Percentiles rank a stretch among this genome's conserved stretches.
Conservation (phyloP, 2,888 invertebrate genomes). For the Drosophila paramelanica region DNA sequence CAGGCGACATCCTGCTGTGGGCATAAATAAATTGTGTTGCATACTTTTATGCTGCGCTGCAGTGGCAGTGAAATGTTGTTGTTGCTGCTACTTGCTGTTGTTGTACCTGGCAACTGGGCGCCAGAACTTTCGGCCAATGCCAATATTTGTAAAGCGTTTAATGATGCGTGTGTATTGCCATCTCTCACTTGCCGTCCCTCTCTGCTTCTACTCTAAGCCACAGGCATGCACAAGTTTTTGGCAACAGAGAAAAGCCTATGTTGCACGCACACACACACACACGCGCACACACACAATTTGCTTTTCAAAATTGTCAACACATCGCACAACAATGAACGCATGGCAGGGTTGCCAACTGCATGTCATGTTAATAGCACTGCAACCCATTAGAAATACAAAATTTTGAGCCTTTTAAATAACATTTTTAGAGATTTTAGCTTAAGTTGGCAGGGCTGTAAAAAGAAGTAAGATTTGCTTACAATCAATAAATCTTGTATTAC, state of each 20-base stretch:
- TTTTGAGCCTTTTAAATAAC: not conserved
- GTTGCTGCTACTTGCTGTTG: not conserved
- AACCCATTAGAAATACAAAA: conserved; percentile 4
- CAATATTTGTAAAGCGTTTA: conserved; percentile 69
- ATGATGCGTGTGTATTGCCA: conserved; percentile 52
- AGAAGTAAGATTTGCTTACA: too few relatives aligned
- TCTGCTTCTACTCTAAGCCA: conserved; percentile 6
- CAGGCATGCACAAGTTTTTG: conserved; percentile 48
- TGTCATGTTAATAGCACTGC: conserved; percentile 26
- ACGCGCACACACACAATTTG: conserved; percentile 2
- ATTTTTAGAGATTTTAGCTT: not conserved
- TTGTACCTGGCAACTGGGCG: not conserved
- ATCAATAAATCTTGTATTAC: too few relatives aligned
- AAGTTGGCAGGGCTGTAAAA: not conserved
- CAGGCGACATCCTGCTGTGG: conserved; percentile 64
- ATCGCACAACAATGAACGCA: conserved; percentile 10
- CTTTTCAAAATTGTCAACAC: conserved; percentile 37
- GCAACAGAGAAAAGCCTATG: conserved; percentile 37
- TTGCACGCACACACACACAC: conserved; percentile 8
- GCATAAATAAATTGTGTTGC: conserved; percentile 72
- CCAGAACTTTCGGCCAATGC: conserved; percentile 31
- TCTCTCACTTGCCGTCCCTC: not conserved
- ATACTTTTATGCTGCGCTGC: conserved; percentile 56
- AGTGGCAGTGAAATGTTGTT: not conserved
- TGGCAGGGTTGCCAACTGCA: conserved; percentile 52